Percentiles rank a stretch among this genome's conserved stretches.
phyloP scores from a whole-genome alignment of 2,888 invertebrate genomes.

The Portevinia maculata region DNA sequence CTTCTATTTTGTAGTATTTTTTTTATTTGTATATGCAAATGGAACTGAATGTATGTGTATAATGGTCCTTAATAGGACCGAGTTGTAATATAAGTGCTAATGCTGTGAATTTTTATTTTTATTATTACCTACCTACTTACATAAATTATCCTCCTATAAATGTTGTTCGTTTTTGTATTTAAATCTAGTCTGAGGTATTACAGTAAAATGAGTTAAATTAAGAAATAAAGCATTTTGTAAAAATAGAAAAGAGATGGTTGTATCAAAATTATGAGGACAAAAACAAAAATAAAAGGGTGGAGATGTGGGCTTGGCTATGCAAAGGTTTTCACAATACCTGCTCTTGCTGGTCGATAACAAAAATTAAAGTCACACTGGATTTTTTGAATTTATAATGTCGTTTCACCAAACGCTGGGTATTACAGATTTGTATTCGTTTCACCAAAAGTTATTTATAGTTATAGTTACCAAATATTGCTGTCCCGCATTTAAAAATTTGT shows the following conservation, averaged over 20 bases:
- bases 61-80: conserved; percentile 1
- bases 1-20: conserved; percentile 61
- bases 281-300: too few species aligned
- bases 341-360: too few species aligned
- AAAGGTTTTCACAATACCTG: too few species aligned
- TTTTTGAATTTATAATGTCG: too few species aligned
- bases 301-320: too few species aligned
- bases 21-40: conserved; percentile 55
- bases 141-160: conserved; percentile 60
- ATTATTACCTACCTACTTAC: conserved; percentile 37
- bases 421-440: too few species aligned
- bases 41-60: conserved; percentile 35
- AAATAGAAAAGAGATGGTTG: conserved; percentile 22
- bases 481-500: too few species aligned
- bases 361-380: too few species aligned
- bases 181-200: conserved; percentile 66
- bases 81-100: conserved; percentile 49
- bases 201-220: conserved; percentile 46
- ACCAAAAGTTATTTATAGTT: too few species aligned
- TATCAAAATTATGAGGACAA: too few species aligned
- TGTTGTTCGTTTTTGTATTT: conserved; percentile 65
- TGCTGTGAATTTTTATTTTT: conserved; percentile 61
- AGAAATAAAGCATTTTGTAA: conserved; percentile 65
- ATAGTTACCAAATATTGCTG: too few species aligned
- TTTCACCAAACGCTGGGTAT: too few species aligned